Evolutionary conservation across 2,888 invertebrate species (phyloP), one percentile per base, ranked within the genome.

Genomic region (Hemicrepidius hirtus): DNA sequence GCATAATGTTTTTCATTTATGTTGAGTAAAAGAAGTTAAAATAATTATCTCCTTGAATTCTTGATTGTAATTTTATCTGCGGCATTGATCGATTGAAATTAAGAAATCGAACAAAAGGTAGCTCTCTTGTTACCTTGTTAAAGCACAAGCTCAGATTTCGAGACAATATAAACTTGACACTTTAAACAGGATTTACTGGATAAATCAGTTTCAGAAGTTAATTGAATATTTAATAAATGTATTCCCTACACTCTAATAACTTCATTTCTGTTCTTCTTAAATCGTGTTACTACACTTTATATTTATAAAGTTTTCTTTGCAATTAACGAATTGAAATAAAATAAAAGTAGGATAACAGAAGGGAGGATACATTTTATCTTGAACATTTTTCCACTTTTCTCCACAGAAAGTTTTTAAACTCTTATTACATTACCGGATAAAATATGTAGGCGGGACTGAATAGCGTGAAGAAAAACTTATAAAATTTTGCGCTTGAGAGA

Each of bases 401-500:
- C 20, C 1, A n/a, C 46, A 10, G 16, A 46, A 46, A 46, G 46
- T 46, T 46, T n/a, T 40, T 46, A 9, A 46, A 46, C 46, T 24
- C n/a, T 53, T 53, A 53, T 53, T 53, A 13, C 53, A 53, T 53
- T 28, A 46, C 12, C 24, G 7, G 28, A 5, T 53, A 32, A 32
- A 53, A 53, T 53, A 21, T 28, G 32, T 53, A 13, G 28, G 53
- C 12, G 28, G 21, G 32, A 53, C 53, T 21, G 28, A 53, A 53
- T 24, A 28, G n/a, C n/a, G 24, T 20, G 3, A 13, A 18, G 21
- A 16, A 49, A 20, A 13, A 53, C 12, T 53, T 16, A 53, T 53
- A 53, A 53, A 53, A 53, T 53, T 53, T 53, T 53, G 24, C 53
- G 21, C 53, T 53, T 28, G 28, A 53, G 21, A 28, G 53, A 13